These are phyloP conservation scores for Solenodon paradoxus DNA, from an alignment of 2,113 vertebrate species.

Conservation along the genomic window DNA sequence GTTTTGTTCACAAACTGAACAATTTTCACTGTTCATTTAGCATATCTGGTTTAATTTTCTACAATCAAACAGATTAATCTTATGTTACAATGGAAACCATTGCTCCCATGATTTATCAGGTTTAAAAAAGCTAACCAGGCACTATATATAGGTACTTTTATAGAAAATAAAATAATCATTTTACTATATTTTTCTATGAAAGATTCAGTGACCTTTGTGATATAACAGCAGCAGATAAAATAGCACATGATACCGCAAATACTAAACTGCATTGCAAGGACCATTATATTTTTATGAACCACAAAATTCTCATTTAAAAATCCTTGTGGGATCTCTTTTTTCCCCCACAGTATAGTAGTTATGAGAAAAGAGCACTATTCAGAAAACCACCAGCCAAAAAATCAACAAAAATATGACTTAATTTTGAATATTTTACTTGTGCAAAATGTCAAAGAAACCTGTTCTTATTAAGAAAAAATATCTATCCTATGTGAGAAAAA, in stretches of 20 bases:
- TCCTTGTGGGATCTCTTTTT: not conserved
- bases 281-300: not conserved
- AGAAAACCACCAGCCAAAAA: not conserved
- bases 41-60: not conserved
- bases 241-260: not conserved
- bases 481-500: not conserved
- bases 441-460: not conserved
- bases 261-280: not conserved
- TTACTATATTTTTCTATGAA: slow-evolving; percentile 1
- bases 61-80: not conserved
- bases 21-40: not conserved
- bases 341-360: not conserved
- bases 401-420: not conserved
- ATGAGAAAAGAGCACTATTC: not conserved
- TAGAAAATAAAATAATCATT: not conserved
- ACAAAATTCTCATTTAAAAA: not conserved
- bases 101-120: not conserved
- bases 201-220: not conserved
- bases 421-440: not conserved
- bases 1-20: not conserved
- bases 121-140: not conserved
- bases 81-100: rapidly evolving
- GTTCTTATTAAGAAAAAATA: not conserved
- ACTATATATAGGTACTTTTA: not conserved
- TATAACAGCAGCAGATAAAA: not conserved